Base-by-base conservation (phyloP, 2,797 vertebrate species). In the Percopsis omiscomaycus region DNA sequence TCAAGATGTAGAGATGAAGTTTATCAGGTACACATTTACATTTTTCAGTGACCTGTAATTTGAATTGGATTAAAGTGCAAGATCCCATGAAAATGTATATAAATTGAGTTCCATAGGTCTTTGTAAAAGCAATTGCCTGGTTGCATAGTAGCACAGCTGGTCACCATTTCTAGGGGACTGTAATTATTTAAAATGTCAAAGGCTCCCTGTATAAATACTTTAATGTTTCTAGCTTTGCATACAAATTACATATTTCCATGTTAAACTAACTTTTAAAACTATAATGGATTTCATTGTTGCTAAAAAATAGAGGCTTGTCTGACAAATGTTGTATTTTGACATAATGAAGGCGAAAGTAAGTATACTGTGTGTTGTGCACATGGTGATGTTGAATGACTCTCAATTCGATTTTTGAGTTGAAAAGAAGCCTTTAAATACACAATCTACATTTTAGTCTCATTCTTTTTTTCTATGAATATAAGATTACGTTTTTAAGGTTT, bases 251-350 rank as follows among this genome's bases (percentile, higher is more conserved):
- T 73, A 59, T 74, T 79, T 86, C 78, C 69, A 72, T 30, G 37
- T 69, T 69, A 58, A 76, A 71, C 37, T 48, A 52, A 44, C 58
- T 77, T 74, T 76, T 73, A 66, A 55, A 80, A 66, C 5, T 55
- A 74, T 61, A 65, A 69, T 65, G 49, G 22, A 51, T 80, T 82
- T 81, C 69, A 74, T 71, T 74, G 68, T 68, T 71, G 59, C 74
- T 82, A 80, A 77, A 84, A 71, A 55, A 68, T 47, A 57, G 32
- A 69, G 47, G 6, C 28, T 72, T 67, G 65, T 61, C 64, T 66
- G 32, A 16, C 16, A 66, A 27, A 13, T 69, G 53, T 54, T 58
- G 63, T 32, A n/a, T 54, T 28, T 49, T 55, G 58, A 54, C 66
- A 48, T 65, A 4, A 3, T 78, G 74, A 78, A 74, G 71, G 16